A percentile compares a stretch with the other conserved stretches of the same genome.
Conservation (phyloP, 2,888 invertebrate species). For the Oegoconia quadripuncta region DNA sequence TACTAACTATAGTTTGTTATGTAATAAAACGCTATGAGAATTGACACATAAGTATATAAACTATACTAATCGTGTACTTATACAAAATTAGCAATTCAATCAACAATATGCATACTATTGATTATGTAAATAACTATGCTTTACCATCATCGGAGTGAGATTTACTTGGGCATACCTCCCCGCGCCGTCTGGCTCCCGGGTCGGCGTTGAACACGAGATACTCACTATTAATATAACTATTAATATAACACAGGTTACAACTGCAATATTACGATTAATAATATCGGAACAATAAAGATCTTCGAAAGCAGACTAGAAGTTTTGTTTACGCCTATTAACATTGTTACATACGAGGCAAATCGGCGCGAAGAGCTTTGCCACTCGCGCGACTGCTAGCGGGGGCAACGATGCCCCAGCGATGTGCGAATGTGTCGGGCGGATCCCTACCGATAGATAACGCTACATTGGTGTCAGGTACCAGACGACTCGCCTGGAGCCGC, state of each 20-base stretch:
- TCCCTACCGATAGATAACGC: constrained; percentile 34
- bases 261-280: constrained; percentile 61
- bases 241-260: constrained; percentile 47
- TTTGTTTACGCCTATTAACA: constrained; percentile 67
- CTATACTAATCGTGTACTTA: constrained; percentile 79
- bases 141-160: constrained; percentile 57
- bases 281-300: constrained; percentile 70
- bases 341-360: constrained; percentile 28
- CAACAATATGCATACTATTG: constrained; percentile 75
- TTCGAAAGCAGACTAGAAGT: constrained; percentile 77
- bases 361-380: constrained; percentile 13
- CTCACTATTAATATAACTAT: constrained; percentile 55
- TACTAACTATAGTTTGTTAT: constrained; percentile 75
- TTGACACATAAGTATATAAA: constrained; percentile 81
- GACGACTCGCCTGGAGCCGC: constrained; percentile 57
- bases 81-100: constrained; percentile 77
- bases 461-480: constrained; percentile 73
- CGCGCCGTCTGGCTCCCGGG: constrained; percentile 16
- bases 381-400: constrained; percentile 17
- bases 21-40: constrained; percentile 80
- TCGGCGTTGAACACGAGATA: constrained; percentile 52
- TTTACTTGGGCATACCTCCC: constrained; percentile 22
- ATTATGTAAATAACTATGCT: constrained; percentile 74
- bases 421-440: constrained; percentile 39
- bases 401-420: constrained; percentile 21